Percentiles rank a stretch among this genome's conserved stretches.
phyloP scores from a whole-genome alignment of 1,140 invertebrate species.

The Stenopsyche tienmushanensis region DNA sequence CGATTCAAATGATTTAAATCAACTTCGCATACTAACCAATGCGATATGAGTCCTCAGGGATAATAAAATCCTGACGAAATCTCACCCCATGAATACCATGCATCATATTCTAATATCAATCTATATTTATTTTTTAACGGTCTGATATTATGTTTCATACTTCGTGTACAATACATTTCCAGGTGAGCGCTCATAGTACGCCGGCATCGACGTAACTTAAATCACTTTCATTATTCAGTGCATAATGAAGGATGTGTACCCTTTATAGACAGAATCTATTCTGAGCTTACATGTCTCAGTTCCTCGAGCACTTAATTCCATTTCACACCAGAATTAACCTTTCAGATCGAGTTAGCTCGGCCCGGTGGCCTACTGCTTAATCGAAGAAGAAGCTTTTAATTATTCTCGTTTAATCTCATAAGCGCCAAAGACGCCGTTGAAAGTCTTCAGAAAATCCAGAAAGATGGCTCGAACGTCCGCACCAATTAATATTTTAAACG shows the following conservation, averaged over 20 bases:
- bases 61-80: too few species aligned
- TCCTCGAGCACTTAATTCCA: conserved; percentile 25
- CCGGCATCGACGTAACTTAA: too few species aligned
- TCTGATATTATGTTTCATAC: too few species aligned
- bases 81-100: too few species aligned
- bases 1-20: too few species aligned
- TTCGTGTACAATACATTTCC: too few species aligned
- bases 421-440: conserved; percentile 21
- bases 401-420: conserved; percentile 32
- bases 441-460: neutral
- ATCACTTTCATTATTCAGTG: conserved; percentile 9
- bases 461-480: neutral
- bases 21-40: too few species aligned
- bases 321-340: conserved; percentile 39
- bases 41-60: too few species aligned
- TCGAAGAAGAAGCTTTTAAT: conserved; percentile 35
- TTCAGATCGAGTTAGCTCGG: conserved; percentile 26
- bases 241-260: neutral
- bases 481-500: neutral
- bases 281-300: conserved; percentile 2
- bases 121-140: too few species aligned
- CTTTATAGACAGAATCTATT: neutral
- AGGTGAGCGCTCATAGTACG: too few species aligned
- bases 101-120: too few species aligned
- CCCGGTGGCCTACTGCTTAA: conserved; percentile 15